Conservation (phyloP, 2,113 vertebrate species). For the Dromas ardeola region DNA sequence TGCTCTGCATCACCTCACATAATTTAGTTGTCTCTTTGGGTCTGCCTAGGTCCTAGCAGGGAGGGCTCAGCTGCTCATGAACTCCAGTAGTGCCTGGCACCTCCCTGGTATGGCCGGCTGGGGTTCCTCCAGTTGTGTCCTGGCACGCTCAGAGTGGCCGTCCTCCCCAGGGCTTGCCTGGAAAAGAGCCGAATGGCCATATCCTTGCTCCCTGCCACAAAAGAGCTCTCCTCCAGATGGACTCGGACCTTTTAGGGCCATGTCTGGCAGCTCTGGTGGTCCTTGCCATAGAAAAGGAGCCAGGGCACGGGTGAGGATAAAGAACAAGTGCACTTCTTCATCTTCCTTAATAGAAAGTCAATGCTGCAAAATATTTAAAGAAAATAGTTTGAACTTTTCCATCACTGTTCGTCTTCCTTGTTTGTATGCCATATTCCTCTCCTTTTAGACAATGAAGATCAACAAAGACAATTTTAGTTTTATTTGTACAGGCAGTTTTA, state of each 20-base stretch:
- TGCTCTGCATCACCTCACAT: not conserved
- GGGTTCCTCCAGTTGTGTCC: not conserved
- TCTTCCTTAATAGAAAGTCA: not conserved
- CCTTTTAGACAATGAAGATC: not conserved
- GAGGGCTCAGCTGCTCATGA: not conserved
- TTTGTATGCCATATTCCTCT: not conserved
- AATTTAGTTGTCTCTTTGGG: not conserved
- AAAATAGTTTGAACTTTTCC: not conserved
- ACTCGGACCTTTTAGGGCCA: not conserved
- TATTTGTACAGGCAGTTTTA: not conserved
- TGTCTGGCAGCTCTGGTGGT: not conserved
- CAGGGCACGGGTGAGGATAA: not conserved
- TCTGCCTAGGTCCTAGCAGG: not conserved
- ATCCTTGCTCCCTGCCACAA: not conserved
- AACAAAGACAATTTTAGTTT: not conserved
- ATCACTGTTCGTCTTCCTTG: not conserved
- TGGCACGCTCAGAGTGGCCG: not conserved
- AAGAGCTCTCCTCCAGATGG: not conserved
- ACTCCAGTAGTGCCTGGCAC: not conserved
- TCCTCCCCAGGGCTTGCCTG: not conserved
- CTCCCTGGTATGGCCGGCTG: rapidly evolving
- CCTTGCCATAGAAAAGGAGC: not conserved
- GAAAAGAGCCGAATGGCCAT: not conserved
- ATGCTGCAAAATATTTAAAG: not conserved
- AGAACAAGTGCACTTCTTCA: not conserved